Conservation (phyloP, 92 coral and sea anemone species). For the Palythoa heliodiscus region DNA sequence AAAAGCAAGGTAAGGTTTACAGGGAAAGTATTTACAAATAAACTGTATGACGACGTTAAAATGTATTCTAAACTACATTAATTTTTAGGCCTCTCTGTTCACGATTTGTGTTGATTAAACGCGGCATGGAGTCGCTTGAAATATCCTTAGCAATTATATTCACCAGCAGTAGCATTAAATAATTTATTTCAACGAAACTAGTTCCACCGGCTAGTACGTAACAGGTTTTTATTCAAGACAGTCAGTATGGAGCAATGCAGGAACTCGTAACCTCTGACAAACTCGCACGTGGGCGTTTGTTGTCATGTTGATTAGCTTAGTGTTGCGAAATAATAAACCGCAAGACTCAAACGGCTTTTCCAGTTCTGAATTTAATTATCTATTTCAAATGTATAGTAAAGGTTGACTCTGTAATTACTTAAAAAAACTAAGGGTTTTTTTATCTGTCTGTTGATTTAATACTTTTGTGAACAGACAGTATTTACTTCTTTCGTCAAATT, state of each 20-base stretch:
- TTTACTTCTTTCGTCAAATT: not conserved
- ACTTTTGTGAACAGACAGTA: not conserved
- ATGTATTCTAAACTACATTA: not conserved
- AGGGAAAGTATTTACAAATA: not conserved
- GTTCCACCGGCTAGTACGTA: not conserved
- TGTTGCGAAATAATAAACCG: conserved; percentile 20
- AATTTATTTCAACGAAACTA: not conserved
- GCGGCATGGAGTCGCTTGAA: not conserved
- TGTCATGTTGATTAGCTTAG: conserved; percentile 12
- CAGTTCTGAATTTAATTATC: not conserved
- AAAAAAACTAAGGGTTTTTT: not conserved
- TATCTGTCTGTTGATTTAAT: not conserved
- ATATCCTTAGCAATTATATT: not conserved
- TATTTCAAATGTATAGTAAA: not conserved
- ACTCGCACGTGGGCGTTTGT: conserved; percentile 31
- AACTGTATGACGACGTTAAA: not conserved
- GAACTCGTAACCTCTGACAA: not conserved
- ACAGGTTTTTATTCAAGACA: not conserved
- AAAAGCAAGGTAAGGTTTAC: not conserved
- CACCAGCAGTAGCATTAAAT: not conserved
- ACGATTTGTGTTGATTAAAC: not conserved
- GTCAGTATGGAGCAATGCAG: conserved; percentile 6
- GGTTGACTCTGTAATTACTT: not conserved
- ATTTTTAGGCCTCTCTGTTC: not conserved
- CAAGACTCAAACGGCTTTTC: not conserved